phyloP scores from a whole-genome alignment of 2,797 vertebrate genomes.

The Acropternis orthonyx region DNA sequence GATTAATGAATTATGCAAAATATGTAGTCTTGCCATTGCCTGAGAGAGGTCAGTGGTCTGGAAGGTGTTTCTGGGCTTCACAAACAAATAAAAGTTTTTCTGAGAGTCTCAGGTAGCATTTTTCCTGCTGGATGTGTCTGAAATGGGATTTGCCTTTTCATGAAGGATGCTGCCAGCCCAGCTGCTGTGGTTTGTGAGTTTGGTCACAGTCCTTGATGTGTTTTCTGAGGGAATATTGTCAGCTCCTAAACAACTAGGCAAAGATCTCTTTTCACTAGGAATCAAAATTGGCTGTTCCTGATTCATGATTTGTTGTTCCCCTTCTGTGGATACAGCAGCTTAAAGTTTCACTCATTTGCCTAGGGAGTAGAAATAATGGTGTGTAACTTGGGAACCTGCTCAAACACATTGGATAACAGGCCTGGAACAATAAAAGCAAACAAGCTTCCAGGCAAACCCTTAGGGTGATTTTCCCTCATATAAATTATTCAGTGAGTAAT shows the following conservation, averaged over 20 bases:
- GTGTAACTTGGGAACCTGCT: background rate
- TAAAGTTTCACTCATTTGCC: background rate
- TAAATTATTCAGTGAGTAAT: slow-evolving; percentile 39
- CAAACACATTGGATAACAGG: background rate
- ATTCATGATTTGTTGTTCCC: background rate
- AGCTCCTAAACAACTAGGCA: background rate
- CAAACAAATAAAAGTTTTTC: background rate
- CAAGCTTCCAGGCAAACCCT: background rate
- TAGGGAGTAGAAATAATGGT: background rate
- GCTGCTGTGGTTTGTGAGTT: background rate
- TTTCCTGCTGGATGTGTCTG: background rate
- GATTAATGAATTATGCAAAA: background rate
- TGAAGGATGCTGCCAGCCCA: background rate
- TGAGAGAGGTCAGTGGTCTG: background rate
- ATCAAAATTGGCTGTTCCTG: background rate
- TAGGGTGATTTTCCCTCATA: background rate
- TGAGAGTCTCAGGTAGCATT: background rate
- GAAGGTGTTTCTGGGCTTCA: background rate
- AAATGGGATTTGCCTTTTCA: background rate
- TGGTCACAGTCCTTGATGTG: background rate
- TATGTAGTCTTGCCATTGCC: background rate
- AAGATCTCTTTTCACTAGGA: background rate
- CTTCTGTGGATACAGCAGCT: background rate
- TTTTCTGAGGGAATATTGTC: background rate
- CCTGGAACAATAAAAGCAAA: background rate